Conservation (phyloP, 1,140 invertebrate genomes). For the Drosophila tropicalis region DNA sequence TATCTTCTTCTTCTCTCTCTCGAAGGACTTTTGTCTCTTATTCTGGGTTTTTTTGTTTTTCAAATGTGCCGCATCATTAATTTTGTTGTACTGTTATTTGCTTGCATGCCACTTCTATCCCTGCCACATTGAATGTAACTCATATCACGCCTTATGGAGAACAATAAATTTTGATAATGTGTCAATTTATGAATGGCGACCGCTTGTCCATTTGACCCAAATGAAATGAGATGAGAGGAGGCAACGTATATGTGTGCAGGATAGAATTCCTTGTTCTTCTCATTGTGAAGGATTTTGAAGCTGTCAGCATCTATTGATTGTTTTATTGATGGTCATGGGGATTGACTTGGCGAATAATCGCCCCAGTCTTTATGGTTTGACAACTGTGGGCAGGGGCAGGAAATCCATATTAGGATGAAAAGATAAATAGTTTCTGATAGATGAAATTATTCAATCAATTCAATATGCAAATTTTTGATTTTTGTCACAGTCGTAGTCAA, state of each 20-base stretch:
- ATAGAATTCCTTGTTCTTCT: background rate
- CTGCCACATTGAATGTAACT: slow-evolving; percentile 24
- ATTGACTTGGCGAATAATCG: slow-evolving; percentile 31
- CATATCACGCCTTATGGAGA: slow-evolving; percentile 64
- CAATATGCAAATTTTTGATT: slow-evolving; percentile 10
- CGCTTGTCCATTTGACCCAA: slow-evolving; percentile 44
- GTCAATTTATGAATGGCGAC: slow-evolving; percentile 77
- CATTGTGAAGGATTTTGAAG: slow-evolving; percentile 54
- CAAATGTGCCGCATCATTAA: slow-evolving; percentile 75
- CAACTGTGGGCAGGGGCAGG: slow-evolving; percentile 7
- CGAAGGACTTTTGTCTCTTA: slow-evolving; percentile 6
- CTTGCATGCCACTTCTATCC: slow-evolving; percentile 44
- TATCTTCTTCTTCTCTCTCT: background rate
- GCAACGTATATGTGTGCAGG: background rate
- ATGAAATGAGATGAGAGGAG: slow-evolving; percentile 13
- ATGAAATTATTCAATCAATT: slow-evolving; percentile 1
- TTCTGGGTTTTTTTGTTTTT: slow-evolving; percentile 47
- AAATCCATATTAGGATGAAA: slow-evolving; percentile 21
- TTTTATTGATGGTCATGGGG: slow-evolving; percentile 69
- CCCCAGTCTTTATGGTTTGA: slow-evolving; percentile 48
- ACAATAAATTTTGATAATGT: slow-evolving; percentile 79
- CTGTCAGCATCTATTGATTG: slow-evolving; percentile 79
- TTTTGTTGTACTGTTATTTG: slow-evolving; percentile 76
- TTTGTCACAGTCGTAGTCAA: background rate
- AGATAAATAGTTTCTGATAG: slow-evolving; percentile 28